These are phyloP conservation scores for Neoitamus cyanurus DNA, from an alignment of 2,888 invertebrate genomes.

Conservation along the genomic window DNA sequence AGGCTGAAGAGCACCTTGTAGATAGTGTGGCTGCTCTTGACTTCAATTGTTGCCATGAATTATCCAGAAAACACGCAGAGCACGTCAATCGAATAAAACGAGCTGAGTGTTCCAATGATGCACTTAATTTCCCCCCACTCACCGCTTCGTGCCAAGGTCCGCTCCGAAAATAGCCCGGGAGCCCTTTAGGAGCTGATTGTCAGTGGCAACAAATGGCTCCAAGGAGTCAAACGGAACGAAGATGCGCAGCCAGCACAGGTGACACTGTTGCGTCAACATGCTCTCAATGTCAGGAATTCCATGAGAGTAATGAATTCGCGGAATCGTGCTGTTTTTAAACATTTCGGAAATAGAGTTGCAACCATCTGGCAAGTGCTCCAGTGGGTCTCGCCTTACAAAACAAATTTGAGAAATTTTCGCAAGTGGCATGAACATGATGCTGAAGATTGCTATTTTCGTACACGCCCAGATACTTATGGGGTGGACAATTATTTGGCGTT, in stretches of 20 bases:
- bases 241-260: background rate
- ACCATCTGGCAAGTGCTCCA: background rate
- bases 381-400: background rate
- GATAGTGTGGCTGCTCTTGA: constrained; percentile 12
- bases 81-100: constrained; percentile 33
- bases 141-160: background rate
- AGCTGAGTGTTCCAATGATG: constrained; percentile 26
- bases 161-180: background rate
- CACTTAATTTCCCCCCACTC: background rate
- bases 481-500: background rate
- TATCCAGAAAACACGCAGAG: constrained; percentile 20
- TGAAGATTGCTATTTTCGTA: background rate
- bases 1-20: background rate
- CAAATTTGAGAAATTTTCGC: background rate
- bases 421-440: background rate
- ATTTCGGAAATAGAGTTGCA: background rate
- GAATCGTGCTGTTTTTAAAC: background rate
- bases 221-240: background rate
- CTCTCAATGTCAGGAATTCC: background rate
- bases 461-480: background rate
- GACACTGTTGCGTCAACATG: background rate
- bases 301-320: background rate
- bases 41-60: constrained; percentile 34
- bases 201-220: background rate
- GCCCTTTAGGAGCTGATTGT: background rate